A percentile compares a stretch with the other conserved stretches of the same genome.
phyloP scores from a whole-genome alignment of 2,888 invertebrate species.

The Cosmia trapezina region DNA sequence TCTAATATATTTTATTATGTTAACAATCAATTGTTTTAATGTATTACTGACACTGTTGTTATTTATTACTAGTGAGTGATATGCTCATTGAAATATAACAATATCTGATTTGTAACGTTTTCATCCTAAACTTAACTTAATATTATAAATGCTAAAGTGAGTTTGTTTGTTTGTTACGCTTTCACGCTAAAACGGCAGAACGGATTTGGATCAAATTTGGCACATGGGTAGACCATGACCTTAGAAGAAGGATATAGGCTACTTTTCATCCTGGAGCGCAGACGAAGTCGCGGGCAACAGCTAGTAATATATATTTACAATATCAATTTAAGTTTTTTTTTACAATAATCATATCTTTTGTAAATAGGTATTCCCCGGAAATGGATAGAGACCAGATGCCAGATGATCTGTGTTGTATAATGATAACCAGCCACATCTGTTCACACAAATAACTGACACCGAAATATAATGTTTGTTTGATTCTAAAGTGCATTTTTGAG shows the following conservation, averaged over 20 bases:
- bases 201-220: too few relatives aligned
- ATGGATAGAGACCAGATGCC: neutral
- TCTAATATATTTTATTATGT: neutral
- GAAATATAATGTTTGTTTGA: neutral
- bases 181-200: too few relatives aligned
- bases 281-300: neutral
- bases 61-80: conserved; percentile 1
- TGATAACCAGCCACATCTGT: neutral
- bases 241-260: too few relatives aligned
- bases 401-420: neutral
- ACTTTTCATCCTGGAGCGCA: too few relatives aligned
- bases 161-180: too few relatives aligned
- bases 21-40: conserved; percentile 9
- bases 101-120: neutral
- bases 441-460: neutral
- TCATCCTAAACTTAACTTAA: too few relatives aligned
- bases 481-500: too few relatives aligned
- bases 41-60: neutral
- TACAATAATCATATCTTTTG: neutral
- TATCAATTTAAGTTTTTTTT: neutral
- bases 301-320: neutral
- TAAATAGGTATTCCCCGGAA: neutral
- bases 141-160: too few relatives aligned
- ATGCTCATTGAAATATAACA: conserved; percentile 2
- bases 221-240: too few relatives aligned